Percentiles rank a stretch among this genome's conserved stretches.
phyloP scores from a whole-genome alignment of 1,140 invertebrate genomes.

The Drosophila lacertosa region DNA sequence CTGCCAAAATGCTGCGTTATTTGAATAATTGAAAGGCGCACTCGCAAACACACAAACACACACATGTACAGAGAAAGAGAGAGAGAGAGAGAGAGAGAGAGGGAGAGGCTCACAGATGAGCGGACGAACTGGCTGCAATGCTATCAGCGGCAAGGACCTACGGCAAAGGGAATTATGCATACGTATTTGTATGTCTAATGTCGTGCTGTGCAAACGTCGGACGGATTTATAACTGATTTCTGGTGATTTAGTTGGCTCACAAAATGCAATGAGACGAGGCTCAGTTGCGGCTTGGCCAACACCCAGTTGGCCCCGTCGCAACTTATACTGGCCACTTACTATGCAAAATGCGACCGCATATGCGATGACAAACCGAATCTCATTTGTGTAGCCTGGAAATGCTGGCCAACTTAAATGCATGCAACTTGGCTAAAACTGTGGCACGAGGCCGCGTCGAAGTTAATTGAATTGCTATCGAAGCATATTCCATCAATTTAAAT shows the following conservation, averaged over 20 bases:
- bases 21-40: constrained; percentile 77
- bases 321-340: constrained; percentile 62
- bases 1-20: constrained; percentile 67
- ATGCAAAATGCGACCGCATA: constrained; percentile 71
- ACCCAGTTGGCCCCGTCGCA: constrained; percentile 3
- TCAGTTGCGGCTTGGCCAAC: constrained; percentile 12
- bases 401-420: constrained; percentile 55
- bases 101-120: constrained; percentile 14
- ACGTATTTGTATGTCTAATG: constrained; percentile 78
- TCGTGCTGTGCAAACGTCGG: constrained; percentile 56
- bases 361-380: constrained; percentile 63
- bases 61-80: no score
- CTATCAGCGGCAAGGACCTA: constrained; percentile 49
- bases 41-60: constrained; percentile 34
- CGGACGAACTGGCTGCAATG: constrained; percentile 26
- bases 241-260: constrained; percentile 74
- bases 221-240: constrained; percentile 80
- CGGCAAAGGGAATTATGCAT: constrained; percentile 82
- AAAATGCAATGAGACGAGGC: constrained; percentile 67
- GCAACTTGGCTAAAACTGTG: constrained; percentile 46
- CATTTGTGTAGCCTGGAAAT: constrained; percentile 47
- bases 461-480: constrained; percentile 81
- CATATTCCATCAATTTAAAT: constrained; percentile 83
- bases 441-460: constrained; percentile 69
- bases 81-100: no score